Evolutionary conservation across 2,113 vertebrate genomes (phyloP), one percentile per base, ranked within the genome.

Genomic region (Pagrus major): DNA sequence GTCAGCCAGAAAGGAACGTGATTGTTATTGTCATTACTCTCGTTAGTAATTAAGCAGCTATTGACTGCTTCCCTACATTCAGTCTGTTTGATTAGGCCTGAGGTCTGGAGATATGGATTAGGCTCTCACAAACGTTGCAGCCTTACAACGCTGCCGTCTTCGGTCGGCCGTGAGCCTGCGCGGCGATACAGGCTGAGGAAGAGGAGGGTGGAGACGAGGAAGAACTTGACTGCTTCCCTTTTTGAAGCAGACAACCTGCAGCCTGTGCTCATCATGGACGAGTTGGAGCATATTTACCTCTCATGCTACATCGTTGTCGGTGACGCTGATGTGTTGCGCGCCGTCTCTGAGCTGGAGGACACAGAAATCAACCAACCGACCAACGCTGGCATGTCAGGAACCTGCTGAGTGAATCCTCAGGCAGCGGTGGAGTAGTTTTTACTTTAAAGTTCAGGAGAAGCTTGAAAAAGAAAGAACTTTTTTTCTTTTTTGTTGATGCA

Each of bases 21-120:
- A 91, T 92, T 78, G 86, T 88, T 90, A 89, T 91, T 87, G 92
- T 92, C 90, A 87, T 82, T 75, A 70, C 84, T 79, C 89, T 92
- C 81, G 39, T 92, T 92, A 87, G 89, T 90, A 87, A 93, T 92
- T 91, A 92, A 86, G 81, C 79, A 84, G 89, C 88, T 86, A 91
- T 91, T 74, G 93, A 92, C 91, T 86, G 49, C 83, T 66, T 82
- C 78, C 54, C 67, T 42, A 39, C 82, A 64, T 67, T 80, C 73
- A 11, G 76, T 42, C 76, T 59, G 63, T 90, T 84, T 91, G 89
- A 92, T 93, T 75, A 78, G 86, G 86, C 85, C 88, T 65, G 80
- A 20, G 86, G 88, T 87, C 69, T 78, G 73, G 44, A 86, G 86
- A 59, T 90, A 90, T 92, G 90, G 89, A 91, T 92, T 72, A n/a